Evolutionary conservation across 2,797 vertebrate species (phyloP).

Genomic region (Tadarida brasiliensis): DNA sequence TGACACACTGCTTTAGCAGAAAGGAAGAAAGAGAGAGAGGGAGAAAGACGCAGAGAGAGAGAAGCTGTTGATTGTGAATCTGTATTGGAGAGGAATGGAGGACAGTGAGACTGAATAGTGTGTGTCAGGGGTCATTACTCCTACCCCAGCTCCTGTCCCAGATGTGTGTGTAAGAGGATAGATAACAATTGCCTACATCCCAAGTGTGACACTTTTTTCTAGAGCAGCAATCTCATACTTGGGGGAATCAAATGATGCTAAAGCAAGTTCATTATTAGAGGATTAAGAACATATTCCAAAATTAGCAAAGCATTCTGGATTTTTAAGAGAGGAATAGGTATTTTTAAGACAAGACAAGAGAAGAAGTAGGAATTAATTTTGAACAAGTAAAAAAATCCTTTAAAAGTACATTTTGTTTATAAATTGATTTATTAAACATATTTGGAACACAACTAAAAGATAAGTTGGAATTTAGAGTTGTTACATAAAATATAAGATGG

Average conservation of each 20-base stretch:
- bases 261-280: background rate
- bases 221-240: background rate
- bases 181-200: background rate
- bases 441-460: background rate
- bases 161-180: background rate
- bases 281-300: background rate
- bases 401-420: background rate
- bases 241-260: background rate
- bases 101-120: background rate
- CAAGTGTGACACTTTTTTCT: background rate
- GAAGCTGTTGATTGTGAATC: background rate
- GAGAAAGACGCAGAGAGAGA: background rate
- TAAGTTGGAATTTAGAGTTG: background rate
- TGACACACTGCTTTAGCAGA: background rate
- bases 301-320: background rate
- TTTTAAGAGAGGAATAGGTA: background rate
- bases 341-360: background rate
- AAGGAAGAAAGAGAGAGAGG: background rate
- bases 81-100: background rate
- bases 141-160: background rate
- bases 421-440: background rate
- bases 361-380: background rate
- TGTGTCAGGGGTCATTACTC: too few relatives aligned
- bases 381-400: background rate
- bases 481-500: background rate